A percentile compares a stretch with the other conserved stretches of the same genome.
Evolutionary conservation across 2,888 invertebrate species (phyloP).

Genomic region (Eupithecia insigniata): DNA sequence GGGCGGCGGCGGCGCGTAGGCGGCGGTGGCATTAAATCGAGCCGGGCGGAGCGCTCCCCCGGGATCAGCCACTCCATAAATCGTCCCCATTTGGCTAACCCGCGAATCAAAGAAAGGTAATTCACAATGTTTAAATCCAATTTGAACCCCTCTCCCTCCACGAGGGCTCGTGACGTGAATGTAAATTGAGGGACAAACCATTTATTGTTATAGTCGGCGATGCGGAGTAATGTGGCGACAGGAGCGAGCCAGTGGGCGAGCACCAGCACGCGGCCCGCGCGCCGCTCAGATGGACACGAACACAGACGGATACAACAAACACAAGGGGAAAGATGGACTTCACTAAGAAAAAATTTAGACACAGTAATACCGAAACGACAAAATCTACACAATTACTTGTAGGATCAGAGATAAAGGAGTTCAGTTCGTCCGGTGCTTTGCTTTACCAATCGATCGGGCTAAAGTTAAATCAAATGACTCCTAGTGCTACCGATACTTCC

Average conservation of each 20-base stretch:
- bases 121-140: constrained; percentile 82
- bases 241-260: neutral
- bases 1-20: constrained; percentile 66
- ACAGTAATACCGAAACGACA: no score
- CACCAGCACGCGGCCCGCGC: neutral
- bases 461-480: no score
- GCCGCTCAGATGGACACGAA: no score
- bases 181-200: constrained; percentile 57
- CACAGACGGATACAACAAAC: no score
- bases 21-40: constrained; percentile 67
- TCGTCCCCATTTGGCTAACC: constrained; percentile 80
- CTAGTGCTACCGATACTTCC: neutral
- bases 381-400: no score
- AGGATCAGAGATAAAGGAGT: neutral
- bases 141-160: constrained; percentile 49
- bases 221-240: constrained; percentile 3
- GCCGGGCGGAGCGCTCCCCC: constrained; percentile 53
- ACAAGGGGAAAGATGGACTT: no score
- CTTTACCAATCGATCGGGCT: no score
- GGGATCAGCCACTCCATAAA: constrained; percentile 64
- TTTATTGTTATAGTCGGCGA: constrained; percentile 52
- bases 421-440: no score
- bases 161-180: constrained; percentile 52
- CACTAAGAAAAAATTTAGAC: no score
- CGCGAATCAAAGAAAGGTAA: constrained; percentile 81